Evolutionary conservation across 2,797 vertebrate genomes (phyloP).

Genomic region (Sebastes diploproa): DNA sequence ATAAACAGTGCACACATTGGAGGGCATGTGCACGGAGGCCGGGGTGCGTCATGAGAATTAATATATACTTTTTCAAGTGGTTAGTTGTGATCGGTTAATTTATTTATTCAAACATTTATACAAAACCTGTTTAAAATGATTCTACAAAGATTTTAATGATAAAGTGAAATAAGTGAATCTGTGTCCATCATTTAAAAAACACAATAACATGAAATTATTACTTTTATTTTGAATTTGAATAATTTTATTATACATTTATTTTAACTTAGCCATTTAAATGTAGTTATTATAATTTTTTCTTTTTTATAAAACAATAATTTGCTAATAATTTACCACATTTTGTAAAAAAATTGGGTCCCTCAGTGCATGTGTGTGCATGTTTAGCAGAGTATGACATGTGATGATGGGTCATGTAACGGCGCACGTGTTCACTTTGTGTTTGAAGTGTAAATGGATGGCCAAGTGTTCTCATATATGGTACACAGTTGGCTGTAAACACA

Average conservation of each 20-base stretch:
- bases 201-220: background rate
- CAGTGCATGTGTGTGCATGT: background rate
- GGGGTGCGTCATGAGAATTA: background rate
- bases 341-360: background rate
- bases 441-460: background rate
- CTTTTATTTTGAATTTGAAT: background rate
- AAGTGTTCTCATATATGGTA: background rate
- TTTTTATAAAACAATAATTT: background rate
- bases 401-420: slow-evolving; percentile 13
- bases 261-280: background rate
- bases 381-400: slow-evolving; percentile 12
- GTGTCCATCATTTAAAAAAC: background rate
- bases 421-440: slow-evolving; percentile 2
- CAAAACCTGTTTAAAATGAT: background rate
- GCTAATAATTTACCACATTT: background rate
- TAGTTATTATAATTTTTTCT: background rate
- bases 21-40: slow-evolving; percentile 37
- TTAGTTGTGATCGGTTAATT: background rate
- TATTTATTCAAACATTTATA: background rate
- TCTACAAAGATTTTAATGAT: background rate
- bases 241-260: background rate
- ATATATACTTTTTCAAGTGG: background rate
- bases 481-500: background rate
- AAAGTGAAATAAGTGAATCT: background rate
- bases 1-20: slow-evolving; percentile 40